These are phyloP conservation scores for Campoplex capitator DNA, from an alignment of 2,888 invertebrate genomes.

Conservation along the genomic window DNA sequence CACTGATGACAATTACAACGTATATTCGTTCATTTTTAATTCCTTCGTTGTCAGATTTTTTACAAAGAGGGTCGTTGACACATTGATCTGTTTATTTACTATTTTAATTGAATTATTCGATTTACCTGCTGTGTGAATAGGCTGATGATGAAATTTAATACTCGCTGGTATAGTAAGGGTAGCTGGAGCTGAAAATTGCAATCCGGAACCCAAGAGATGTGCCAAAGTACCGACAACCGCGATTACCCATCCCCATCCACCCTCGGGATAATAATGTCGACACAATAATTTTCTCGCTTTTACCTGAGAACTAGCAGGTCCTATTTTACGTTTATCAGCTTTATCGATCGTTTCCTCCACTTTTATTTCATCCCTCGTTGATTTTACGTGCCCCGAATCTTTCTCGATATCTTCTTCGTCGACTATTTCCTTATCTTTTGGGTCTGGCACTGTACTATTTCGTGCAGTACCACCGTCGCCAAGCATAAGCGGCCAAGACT, in stretches of 20 bases:
- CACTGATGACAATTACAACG: background rate
- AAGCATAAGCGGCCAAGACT: constrained; percentile 85
- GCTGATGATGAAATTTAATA: constrained; percentile 78
- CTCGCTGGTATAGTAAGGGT: constrained; percentile 76
- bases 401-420: constrained; percentile 52
- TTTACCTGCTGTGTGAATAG: constrained; percentile 79
- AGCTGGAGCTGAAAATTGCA: constrained; percentile 87
- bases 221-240: constrained; percentile 88
- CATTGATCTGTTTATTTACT: too few species aligned
- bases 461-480: constrained; percentile 66
- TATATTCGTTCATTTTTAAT: background rate
- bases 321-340: constrained; percentile 14
- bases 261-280: constrained; percentile 93
- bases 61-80: too few species aligned
- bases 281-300: constrained; percentile 89
- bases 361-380: constrained; percentile 4
- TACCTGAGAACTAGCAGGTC: constrained; percentile 83
- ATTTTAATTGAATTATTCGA: background rate
- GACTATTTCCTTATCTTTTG: constrained; percentile 29
- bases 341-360: constrained; percentile 33
- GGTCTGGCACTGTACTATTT: constrained; percentile 40
- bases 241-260: constrained; percentile 94
- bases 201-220: constrained; percentile 90
- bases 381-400: constrained; percentile 44
- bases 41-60: background rate